Evolutionary conservation across 2,888 invertebrate genomes (phyloP), one percentile per base, ranked within the genome.

Genomic region (Andrena praecox): DNA sequence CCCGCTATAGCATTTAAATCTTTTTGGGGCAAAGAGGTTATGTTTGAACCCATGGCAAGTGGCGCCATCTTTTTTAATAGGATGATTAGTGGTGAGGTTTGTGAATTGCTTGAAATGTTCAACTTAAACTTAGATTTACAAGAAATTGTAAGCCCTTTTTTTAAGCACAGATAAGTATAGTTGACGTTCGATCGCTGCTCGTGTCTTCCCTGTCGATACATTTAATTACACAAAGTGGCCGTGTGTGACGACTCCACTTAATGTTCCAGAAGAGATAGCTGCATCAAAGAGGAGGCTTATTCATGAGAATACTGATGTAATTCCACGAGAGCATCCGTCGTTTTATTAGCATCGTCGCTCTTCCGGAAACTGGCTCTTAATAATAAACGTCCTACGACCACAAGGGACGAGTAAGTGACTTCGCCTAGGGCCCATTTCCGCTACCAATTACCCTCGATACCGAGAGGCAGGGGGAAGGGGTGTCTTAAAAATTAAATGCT

Each of bases 181-280:
- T 42, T 42, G 27, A 24, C 48, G 20, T 31, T 67, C 10, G 10
- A 16, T 31, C 29, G 10, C 52, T n/a, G 8, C 12, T 27, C 27
- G 7, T 42, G 42, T 27, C n/a, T 35, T n/a, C 29, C 20, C 20
- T n/a, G 29, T 54, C 31, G 16, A 52, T 63, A 48, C 31, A 42
- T 77, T 71, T 80, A 77, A 77, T 80, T 77, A 80, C 78, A 24
- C 52, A 62, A 33, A 80, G 78, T 80, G 71, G 62, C 29, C 33
- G 29, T n/a, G 20, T 8, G 16, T 8, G 10, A 6, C 12, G 27
- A n/a, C 42, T 50, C 50, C 31, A 78, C 8, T 73, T 60, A 68
- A 68, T 60, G 68, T 48, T 12, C 24, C 50, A 64, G 59, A 69
- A 69, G 59, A 20, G 42, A 56, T 60, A 20, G 52, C 31, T 80